Percentiles rank a stretch among this genome's conserved stretches.
These are phyloP conservation scores for Metallyticus violacea DNA, from an alignment of 2,888 invertebrate genomes.

Conservation along the genomic window DNA sequence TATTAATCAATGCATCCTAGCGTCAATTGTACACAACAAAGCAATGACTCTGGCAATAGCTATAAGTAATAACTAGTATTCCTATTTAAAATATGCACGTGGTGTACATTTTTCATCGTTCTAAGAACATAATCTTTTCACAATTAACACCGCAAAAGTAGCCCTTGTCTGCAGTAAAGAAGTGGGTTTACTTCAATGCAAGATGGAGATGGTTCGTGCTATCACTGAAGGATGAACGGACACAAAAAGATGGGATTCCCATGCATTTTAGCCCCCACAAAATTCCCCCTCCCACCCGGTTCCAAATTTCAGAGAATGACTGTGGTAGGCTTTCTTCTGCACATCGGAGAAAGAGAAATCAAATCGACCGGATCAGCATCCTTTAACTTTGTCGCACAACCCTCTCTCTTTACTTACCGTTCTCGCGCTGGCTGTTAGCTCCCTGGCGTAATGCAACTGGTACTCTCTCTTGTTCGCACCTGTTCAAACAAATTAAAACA, in stretches of 20 bases:
- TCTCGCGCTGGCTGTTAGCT: neutral
- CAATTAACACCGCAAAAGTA: neutral
- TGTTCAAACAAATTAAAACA: neutral
- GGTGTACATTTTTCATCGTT: too few relatives aligned
- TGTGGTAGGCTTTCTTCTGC: neutral
- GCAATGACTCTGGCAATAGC: too few relatives aligned
- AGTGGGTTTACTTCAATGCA: neutral
- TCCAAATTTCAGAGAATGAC: neutral
- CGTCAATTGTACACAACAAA: too few relatives aligned
- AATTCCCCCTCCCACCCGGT: neutral
- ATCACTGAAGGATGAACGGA: neutral
- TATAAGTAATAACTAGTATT: too few relatives aligned
- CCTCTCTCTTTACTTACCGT: neutral
- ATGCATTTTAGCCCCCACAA: neutral
- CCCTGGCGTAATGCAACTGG: neutral
- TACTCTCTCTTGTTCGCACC: neutral
- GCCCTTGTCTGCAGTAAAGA: neutral
- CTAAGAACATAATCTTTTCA: neutral
- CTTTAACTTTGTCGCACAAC: too few relatives aligned
- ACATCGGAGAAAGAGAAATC: neutral
- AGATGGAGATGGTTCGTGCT: neutral
- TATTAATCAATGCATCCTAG: too few relatives aligned
- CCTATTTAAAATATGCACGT: too few relatives aligned
- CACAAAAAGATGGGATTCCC: neutral
- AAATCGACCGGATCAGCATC: neutral